Evolutionary conservation across 2,797 vertebrate genomes (phyloP), one percentile per base, ranked within the genome.

Genomic region (Chrosomus eos): DNA sequence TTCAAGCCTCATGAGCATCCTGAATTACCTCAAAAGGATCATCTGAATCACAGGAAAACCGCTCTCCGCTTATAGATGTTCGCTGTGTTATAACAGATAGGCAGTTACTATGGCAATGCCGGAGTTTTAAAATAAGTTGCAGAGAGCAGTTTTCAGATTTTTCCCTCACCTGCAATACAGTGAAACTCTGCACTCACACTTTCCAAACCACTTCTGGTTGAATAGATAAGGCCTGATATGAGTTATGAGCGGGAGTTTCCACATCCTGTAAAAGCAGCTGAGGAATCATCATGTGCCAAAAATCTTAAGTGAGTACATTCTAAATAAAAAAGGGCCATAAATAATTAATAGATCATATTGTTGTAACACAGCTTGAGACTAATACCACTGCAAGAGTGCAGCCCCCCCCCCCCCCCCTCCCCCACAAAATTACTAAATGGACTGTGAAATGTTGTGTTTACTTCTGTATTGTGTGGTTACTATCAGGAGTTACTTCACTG

Each of bases 81-180:
- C 9, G 40, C 62, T 72, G 85, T 68, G 71, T 83, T 76, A 60
- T 64, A 81, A 76, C 72, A 80, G 81, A 90, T 77, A 85, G 64
- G 76, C 81, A 72, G 88, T 91, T 90, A 86, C 90, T 89, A 91
- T 88, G 87, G 88, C 85, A 71, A 90, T 87, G 38, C 38, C 76
- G 40, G 83, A 53, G 79, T 84, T 82, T 86, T 82, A 80, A 84
- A 18, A 77, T 70, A 79, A 84, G 55, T 80, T 74, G 48, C 40
- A 40, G 31, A 58, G 58, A 70, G 31, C 55, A 43, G 81, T 64
- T 66, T 53, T 75, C 26, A 60, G 40, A 85, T 75, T 51, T 78
- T 73, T 48, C 58, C 43, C 55, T 84, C 73, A 84, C 83, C 83
- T 87, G 45, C 40, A n/a, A 66, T 60, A 11, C 51, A n/a, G 40